Evolutionary conservation across 2,888 invertebrate genomes (phyloP).

Genomic region (Chrysina gloriosa): DNA sequence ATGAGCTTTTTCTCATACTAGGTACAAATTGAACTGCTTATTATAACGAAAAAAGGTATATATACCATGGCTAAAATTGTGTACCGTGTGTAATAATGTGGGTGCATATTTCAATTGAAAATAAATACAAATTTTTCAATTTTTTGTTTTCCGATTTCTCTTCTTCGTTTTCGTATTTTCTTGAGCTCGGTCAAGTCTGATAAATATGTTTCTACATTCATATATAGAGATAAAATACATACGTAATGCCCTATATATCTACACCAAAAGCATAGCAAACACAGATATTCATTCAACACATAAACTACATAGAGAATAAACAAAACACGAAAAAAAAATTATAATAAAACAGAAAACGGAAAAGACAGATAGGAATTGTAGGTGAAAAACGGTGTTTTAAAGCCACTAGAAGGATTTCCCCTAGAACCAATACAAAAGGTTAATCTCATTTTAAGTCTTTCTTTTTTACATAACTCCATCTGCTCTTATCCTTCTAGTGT

Average conservation of each 20-base stretch:
- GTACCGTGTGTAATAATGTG: conserved; percentile 15
- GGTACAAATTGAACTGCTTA: too few species aligned
- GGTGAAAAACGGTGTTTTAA: not conserved
- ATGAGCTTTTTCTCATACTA: too few species aligned
- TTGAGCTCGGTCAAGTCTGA: conserved; percentile 31
- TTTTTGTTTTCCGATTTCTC: not conserved
- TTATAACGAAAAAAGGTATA: too few species aligned
- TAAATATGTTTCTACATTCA: conserved; percentile 37
- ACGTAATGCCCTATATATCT: conserved; percentile 8
- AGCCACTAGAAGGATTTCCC: conserved; percentile 26
- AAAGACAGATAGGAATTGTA: not conserved
- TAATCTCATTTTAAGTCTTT: not conserved
- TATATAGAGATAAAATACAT: conserved; percentile 5
- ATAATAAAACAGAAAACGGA: not conserved
- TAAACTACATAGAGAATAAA: conserved; percentile 22
- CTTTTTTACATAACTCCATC: not conserved
- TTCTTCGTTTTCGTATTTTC: not conserved
- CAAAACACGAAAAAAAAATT: not conserved
- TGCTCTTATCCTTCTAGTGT: conserved; percentile 28
- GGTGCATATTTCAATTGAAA: not conserved
- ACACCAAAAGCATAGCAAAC: conserved; percentile 29
- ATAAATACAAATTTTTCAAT: conserved; percentile 24
- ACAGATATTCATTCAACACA: conserved; percentile 4
- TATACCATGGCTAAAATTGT: too few species aligned
- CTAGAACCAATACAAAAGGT: too few species aligned